phyloP scores from a whole-genome alignment of 2,888 invertebrate species.

The Deilephila elpenor region DNA sequence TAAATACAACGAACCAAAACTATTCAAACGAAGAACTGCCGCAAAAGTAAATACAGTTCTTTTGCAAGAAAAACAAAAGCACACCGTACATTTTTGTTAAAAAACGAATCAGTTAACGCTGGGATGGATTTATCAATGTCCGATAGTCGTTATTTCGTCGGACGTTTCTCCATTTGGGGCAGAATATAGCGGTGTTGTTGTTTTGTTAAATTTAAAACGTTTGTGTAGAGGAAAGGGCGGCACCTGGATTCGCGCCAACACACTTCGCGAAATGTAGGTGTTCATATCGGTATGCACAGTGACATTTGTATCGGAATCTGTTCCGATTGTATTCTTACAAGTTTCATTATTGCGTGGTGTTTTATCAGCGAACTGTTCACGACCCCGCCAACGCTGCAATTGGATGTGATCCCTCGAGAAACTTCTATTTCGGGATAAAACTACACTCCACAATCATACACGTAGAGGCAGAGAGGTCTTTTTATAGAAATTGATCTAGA shows the following conservation, averaged over 20 bases:
- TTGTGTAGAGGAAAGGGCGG: conserved; percentile 28
- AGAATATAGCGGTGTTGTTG: conserved; percentile 42
- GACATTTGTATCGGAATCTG: too few species aligned
- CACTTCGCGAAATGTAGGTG: background rate
- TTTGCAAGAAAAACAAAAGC: conserved; percentile 2
- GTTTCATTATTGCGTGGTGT: background rate
- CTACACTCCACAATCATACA: background rate
- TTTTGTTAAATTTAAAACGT: conserved; percentile 34
- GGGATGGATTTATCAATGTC: conserved; percentile 31
- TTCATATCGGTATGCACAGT: background rate
- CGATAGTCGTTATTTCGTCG: conserved; percentile 42
- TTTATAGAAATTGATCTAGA: conserved; percentile 7
- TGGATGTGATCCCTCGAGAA: conserved; percentile 1
- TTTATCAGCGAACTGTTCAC: background rate
- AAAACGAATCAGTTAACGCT: conserved; percentile 25
- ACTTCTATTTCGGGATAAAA: conserved; percentile 20
- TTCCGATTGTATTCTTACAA: background rate
- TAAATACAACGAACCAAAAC: background rate
- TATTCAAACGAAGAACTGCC: background rate
- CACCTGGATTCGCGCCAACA: conserved; percentile 52
- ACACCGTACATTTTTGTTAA: conserved; percentile 12
- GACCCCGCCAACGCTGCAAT: conserved; percentile 8
- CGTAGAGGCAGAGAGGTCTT: background rate
- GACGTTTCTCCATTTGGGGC: conserved; percentile 47
- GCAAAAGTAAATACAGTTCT: background rate